Conservation (phyloP, 2,113 vertebrate genomes). For the Acrocephalus kingi region DNA sequence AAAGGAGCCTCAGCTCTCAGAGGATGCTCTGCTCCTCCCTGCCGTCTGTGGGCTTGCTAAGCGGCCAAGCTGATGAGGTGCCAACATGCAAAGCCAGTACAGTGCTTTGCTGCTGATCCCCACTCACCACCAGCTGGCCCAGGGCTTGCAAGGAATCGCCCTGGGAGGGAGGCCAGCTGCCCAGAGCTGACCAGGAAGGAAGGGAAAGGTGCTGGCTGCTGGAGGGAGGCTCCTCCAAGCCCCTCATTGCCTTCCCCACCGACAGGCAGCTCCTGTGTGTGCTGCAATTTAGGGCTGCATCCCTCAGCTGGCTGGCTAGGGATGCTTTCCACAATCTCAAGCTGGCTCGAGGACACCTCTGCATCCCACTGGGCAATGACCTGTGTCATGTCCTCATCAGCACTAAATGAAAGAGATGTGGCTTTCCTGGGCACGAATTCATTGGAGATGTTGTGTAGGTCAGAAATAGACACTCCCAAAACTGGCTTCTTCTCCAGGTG, state of each 20-base stretch:
- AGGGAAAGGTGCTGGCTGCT: not conserved
- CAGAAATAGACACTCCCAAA: not conserved
- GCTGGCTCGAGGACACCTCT: not conserved
- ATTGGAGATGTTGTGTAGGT: not conserved
- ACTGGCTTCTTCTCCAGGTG: not conserved
- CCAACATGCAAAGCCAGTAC: not conserved
- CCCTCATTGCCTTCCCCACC: rapidly evolving
- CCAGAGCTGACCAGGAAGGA: not conserved
- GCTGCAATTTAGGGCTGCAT: not conserved
- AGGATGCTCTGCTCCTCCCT: not conserved
- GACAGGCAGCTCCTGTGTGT: not conserved
- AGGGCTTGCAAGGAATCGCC: not conserved
- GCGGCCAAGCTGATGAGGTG: not conserved
- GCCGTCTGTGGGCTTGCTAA: not conserved
- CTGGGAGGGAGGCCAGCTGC: not conserved
- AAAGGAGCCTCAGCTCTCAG: not conserved
- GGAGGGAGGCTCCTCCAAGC: not conserved
- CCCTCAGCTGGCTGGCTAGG: not conserved
- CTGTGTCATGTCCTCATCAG: not conserved
- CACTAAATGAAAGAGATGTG: not conserved
- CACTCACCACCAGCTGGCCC: not conserved
- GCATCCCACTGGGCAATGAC: not conserved
- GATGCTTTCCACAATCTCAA: not conserved
- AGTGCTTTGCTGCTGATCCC: not conserved
- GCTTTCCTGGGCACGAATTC: not conserved